Evolutionary conservation across 2,797 vertebrate genomes (phyloP).

Genomic region (Rousettus madagascariensis): DNA sequence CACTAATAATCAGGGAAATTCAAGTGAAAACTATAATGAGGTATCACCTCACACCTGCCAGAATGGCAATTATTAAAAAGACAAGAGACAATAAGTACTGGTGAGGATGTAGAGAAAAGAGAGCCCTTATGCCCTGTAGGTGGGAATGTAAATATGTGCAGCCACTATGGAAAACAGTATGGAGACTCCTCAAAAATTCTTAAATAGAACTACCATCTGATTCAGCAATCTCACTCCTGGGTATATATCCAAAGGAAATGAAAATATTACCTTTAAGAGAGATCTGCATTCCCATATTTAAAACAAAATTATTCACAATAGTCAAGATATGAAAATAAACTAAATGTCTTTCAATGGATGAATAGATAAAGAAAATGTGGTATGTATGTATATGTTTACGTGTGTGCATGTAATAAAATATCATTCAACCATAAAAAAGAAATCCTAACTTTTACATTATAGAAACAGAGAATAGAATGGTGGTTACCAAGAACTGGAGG

Average conservation of each 20-base stretch:
- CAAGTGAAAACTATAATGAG: not conserved
- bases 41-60: not conserved
- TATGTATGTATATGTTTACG: not conserved
- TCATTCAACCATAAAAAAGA: not conserved
- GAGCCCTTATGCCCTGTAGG: not conserved
- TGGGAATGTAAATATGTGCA: not conserved
- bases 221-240: not conserved
- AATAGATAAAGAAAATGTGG: not conserved
- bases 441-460: not conserved
- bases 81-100: not conserved
- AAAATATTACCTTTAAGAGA: not conserved
- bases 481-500: not conserved
- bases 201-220: not conserved
- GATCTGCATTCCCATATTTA: not conserved
- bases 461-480: not conserved
- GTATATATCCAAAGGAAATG: not conserved
- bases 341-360: not conserved
- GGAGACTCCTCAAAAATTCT: not conserved
- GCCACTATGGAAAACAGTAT: not conserved
- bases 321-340: not conserved
- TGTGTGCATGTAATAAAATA: not conserved
- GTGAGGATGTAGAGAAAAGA: not conserved
- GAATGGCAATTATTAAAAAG: not conserved
- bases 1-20: not conserved
- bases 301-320: not conserved